Conservation (phyloP, 2,797 vertebrate species). For the Danionella dracula region DNA sequence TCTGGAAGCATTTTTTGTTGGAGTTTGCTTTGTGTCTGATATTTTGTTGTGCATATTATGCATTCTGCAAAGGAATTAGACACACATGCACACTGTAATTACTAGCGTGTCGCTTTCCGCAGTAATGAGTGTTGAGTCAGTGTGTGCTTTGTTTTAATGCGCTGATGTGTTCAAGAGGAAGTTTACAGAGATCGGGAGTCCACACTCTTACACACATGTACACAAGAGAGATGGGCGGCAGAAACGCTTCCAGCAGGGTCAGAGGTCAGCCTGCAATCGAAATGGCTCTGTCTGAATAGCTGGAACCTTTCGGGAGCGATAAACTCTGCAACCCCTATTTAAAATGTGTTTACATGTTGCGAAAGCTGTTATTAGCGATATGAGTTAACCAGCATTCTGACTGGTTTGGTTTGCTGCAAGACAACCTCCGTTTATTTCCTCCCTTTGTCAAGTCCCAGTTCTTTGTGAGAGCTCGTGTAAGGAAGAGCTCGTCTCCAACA, state of each 20-base stretch:
- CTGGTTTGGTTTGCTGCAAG: slow-evolving; percentile 22
- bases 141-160: slow-evolving; percentile 26
- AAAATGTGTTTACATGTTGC: not conserved
- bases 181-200: slow-evolving; percentile 9
- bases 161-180: slow-evolving; percentile 25
- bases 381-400: not conserved
- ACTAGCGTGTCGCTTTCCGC: slow-evolving; percentile 35
- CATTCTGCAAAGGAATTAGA: slow-evolving; percentile 15
- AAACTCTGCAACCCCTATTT: not conserved
- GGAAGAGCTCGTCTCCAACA: slow-evolving; percentile 33
- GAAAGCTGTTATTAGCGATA: slow-evolving; percentile 15
- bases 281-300: slow-evolving; percentile 6
- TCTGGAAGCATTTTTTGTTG: slow-evolving; percentile 1
- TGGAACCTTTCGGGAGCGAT: slow-evolving; percentile 3
- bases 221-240: not conserved
- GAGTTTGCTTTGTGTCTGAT: not conserved
- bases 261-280: slow-evolving; percentile 27
- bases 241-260: slow-evolving; percentile 1
- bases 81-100: slow-evolving; percentile 39
- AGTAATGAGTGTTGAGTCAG: slow-evolving; percentile 40
- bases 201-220: not conserved
- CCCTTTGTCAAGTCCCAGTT: slow-evolving; percentile 28
- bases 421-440: slow-evolving; percentile 32
- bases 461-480: slow-evolving; percentile 26
- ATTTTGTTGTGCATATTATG: slow-evolving; percentile 5